These are phyloP conservation scores for Platyscapa corneri DNA, from an alignment of 1,140 invertebrate genomes.

Conservation along the genomic window DNA sequence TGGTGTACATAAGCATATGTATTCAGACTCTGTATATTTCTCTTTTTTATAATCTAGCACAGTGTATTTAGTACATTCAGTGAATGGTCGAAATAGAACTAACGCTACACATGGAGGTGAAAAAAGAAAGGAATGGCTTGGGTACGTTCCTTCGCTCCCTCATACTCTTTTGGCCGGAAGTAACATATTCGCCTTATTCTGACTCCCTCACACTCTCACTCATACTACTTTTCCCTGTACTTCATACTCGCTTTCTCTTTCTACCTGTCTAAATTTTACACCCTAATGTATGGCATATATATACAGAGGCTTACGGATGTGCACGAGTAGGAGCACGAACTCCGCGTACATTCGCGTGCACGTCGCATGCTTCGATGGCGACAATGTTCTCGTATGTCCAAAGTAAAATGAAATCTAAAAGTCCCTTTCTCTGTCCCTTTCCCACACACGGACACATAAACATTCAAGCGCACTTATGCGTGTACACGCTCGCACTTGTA, in stretches of 20 bases:
- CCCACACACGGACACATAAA: background rate
- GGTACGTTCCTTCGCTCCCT: background rate
- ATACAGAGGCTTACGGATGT: background rate
- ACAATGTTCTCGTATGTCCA: background rate
- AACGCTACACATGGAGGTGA: background rate
- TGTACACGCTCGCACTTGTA: background rate
- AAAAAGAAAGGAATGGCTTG: background rate
- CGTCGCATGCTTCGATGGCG: background rate
- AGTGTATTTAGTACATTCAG: slow-evolving; percentile 72
- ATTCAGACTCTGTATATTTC: background rate
- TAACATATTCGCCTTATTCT: background rate
- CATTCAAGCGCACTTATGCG: no score
- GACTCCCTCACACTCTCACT: no score
- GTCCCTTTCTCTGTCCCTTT: background rate
- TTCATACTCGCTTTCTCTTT: no score
- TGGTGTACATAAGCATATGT: background rate
- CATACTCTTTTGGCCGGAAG: background rate
- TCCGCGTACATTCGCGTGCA: background rate
- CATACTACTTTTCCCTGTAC: no score
- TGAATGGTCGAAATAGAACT: background rate
- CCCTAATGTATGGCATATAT: background rate
- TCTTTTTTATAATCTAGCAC: slow-evolving; percentile 61
- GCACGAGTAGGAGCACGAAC: background rate
- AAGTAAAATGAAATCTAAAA: background rate
- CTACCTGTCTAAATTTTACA: slow-evolving; percentile 18